Conservation (phyloP, 2,797 vertebrate species). For the Scomberomorus guttatus region DNA sequence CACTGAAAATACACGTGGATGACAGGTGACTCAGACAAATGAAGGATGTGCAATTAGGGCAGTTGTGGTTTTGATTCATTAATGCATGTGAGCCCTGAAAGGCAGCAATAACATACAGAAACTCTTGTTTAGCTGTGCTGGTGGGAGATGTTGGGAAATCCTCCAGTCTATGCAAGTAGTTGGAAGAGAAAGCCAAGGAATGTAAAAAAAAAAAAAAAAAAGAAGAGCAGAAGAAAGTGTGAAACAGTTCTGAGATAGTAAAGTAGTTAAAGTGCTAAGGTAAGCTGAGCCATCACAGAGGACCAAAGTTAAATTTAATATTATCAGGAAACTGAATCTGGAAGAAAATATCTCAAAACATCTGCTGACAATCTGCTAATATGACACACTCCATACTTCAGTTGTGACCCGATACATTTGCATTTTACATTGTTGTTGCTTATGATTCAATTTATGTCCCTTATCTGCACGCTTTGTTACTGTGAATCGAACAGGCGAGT, state of each 20-base stretch:
- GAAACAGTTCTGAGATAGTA: conserved; percentile 44
- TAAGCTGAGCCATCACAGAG: background rate
- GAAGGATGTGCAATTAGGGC: conserved; percentile 46
- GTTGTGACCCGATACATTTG: background rate
- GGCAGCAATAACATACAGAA: conserved; percentile 94
- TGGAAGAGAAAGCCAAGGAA: conserved; percentile 80
- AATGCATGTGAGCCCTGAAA: conserved; percentile 67
- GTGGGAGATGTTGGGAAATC: conserved; percentile 99
- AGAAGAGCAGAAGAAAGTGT: conserved; percentile 66
- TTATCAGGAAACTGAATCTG: background rate
- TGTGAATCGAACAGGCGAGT: background rate
- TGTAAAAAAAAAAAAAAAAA: conserved; percentile 14
- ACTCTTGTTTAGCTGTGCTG: conserved; percentile 99
- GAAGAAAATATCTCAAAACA: conserved; percentile 3
- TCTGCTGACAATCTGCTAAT: background rate
- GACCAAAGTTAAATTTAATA: background rate
- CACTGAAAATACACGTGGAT: conserved; percentile 65
- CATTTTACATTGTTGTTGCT: background rate
- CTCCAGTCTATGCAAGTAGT: conserved; percentile 93
- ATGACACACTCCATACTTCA: background rate
- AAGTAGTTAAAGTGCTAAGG: background rate
- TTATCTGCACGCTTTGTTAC: background rate
- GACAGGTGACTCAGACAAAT: conserved; percentile 66
- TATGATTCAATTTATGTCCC: background rate
- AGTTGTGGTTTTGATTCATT: conserved; percentile 31